phyloP scores from a whole-genome alignment of 2,888 invertebrate genomes.

The Hyposoter dolosus region DNA sequence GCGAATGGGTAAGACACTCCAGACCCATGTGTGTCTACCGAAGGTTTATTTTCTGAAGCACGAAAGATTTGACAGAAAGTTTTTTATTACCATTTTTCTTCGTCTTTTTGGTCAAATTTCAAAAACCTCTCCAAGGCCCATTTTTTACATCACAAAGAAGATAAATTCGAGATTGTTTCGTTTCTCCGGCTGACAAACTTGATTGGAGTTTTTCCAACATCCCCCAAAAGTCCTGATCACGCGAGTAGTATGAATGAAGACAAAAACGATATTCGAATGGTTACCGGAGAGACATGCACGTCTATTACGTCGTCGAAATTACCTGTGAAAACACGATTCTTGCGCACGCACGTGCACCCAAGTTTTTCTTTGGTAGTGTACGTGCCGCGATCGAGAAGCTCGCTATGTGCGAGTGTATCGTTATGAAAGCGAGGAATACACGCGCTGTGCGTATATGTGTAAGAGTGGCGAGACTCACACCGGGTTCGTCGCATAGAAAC shows the following conservation, averaged over 20 bases:
- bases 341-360: slow-evolving; percentile 21
- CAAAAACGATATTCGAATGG: background rate
- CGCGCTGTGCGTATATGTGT: background rate
- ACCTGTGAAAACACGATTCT: slow-evolving; percentile 28
- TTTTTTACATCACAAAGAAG: background rate
- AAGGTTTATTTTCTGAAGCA: background rate
- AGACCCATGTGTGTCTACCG: no score
- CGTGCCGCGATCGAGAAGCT: slow-evolving; percentile 41
- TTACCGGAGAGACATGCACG: background rate
- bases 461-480: slow-evolving; percentile 46
- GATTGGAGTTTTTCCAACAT: background rate
- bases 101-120: background rate
- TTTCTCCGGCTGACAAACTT: background rate
- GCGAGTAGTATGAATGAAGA: background rate
- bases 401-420: background rate
- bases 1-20: no score
- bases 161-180: background rate
- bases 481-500: slow-evolving; percentile 46
- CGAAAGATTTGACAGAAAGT: background rate
- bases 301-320: slow-evolving; percentile 24
- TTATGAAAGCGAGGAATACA: background rate
- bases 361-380: slow-evolving; percentile 25
- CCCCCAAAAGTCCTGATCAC: background rate
- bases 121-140: background rate
- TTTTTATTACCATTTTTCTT: background rate